Evolutionary conservation across 2,113 vertebrate genomes (phyloP).

Genomic region (Circaetus gallicus): DNA sequence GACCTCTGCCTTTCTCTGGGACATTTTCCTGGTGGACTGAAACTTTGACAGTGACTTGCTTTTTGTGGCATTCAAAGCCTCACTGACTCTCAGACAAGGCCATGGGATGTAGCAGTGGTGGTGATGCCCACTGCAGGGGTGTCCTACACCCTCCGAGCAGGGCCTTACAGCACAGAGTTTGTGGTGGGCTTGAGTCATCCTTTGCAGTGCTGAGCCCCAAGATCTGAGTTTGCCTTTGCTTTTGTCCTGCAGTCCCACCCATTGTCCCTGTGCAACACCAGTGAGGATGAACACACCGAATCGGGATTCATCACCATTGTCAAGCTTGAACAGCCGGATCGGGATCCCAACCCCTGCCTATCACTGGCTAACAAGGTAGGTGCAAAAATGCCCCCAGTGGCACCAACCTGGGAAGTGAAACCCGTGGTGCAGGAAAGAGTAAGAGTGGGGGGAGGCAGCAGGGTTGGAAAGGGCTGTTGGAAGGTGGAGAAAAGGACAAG

Average conservation of each 20-base stretch:
- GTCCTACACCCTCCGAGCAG: background rate
- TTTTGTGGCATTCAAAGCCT: background rate
- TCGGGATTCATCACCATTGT: constrained; percentile 93
- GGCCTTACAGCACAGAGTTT: background rate
- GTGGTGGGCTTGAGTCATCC: background rate
- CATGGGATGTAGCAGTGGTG: background rate
- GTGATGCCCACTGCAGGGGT: background rate
- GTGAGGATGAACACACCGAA: constrained; percentile 92
- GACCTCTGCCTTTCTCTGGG: background rate
- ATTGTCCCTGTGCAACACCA: constrained; percentile 94
- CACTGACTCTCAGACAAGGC: background rate
- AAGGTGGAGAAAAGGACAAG: background rate
- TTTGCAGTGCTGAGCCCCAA: background rate
- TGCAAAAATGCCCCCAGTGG: background rate
- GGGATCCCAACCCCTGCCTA: constrained; percentile 85
- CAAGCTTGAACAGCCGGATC: constrained; percentile 88
- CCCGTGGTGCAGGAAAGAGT: background rate
- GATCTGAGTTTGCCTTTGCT: background rate
- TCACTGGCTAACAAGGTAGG: constrained; percentile 90
- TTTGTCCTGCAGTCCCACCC: constrained; percentile 87
- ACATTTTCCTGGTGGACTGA: background rate
- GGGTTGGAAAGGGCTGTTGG: background rate
- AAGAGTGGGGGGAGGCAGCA: background rate
- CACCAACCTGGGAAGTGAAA: background rate
- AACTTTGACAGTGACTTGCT: background rate